Base-by-base conservation (phyloP, 2,797 vertebrate genomes). In the Schizothorax lantsangensis region DNA sequence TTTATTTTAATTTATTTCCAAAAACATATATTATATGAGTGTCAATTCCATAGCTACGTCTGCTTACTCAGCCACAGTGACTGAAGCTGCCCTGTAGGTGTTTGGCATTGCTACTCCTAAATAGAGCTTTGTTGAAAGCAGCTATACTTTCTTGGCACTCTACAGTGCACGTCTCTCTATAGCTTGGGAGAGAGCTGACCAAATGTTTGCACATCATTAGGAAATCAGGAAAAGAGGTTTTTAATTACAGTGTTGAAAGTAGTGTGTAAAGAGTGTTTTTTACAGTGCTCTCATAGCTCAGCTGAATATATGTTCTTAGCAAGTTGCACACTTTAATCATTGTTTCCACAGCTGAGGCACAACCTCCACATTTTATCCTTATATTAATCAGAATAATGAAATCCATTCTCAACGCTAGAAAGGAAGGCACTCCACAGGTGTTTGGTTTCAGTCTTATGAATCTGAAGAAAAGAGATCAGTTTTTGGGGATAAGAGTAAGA, bases 261-360 rank as follows among this genome's bases (percentile, higher is more conserved):
- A 49, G 23, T 49, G 68, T 64, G 57, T 59, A 80, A 83, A 75
- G 79, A 26, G 59, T 12, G 59, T n/a, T 62, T 62, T 26, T 62
- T 26, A 30, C 38, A 84, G 36, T 64, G 19, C 74, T 72, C 52
- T 78, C 45, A 33, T 36, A 54, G 54, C 15, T n/a, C n/a, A 40
- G 45, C 74, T 83, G 23, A 74, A 54, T 59, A 52, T 57, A 72
- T 38, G 6, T 52, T 77, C 33, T 85, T 68, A 80, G 66, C 57
- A 68, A 79, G 30, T 77, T 59, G 6, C 78, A 86, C 40, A 52
- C 59, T 66, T 75, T 69, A 69, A 83, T 72, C 66, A 87, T 40
- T 88, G 73, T 78, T 85, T 88, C 69, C 73, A 85, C 64, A 88
- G 84, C 84, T 85, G 87, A 85, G 64, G 49, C n/a, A 83, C 72